Conservation (phyloP, 2,797 vertebrate species). For the Rhinatrema bivittatum region DNA sequence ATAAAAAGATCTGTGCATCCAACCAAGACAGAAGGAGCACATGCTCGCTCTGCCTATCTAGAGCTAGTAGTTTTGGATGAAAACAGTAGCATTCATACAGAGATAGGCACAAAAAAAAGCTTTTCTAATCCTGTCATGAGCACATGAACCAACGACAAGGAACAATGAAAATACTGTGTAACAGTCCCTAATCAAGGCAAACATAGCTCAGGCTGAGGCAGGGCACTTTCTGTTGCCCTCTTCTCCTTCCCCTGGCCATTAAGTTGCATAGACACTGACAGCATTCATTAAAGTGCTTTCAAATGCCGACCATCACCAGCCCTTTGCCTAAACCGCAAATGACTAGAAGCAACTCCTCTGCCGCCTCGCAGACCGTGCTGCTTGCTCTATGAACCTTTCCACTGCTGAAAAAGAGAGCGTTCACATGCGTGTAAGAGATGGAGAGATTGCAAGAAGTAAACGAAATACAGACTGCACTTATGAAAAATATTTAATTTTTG, state of each 20-base stretch:
- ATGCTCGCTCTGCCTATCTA: conserved; percentile 57
- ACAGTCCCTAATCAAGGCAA: too few relatives aligned
- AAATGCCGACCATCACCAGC: conserved; percentile 51
- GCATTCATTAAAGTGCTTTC: conserved; percentile 59
- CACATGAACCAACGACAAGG: conserved; percentile 44
- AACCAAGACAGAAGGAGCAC: conserved; percentile 59
- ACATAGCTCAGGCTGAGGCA: too few relatives aligned
- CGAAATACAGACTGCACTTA: too few relatives aligned
- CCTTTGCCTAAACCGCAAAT: conserved; percentile 52
- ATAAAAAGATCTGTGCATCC: conserved; percentile 60
- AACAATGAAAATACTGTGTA: conserved; percentile 27
- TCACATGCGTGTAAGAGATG: too few relatives aligned
- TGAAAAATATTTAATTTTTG: too few relatives aligned
- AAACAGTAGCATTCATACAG: conserved; percentile 34
- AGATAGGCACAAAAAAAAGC: conserved; percentile 10
- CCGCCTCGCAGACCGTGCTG: conserved; percentile 30
- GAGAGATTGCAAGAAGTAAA: neutral
- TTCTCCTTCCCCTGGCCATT: conserved; percentile 37
- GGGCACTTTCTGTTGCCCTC: conserved; percentile 40
- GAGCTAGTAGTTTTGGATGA: conserved; percentile 41
- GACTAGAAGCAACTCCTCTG: conserved; percentile 46
- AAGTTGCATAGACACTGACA: conserved; percentile 49
- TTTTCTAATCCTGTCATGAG: conserved; percentile 29
- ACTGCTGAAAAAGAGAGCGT: neutral
- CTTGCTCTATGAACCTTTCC: conserved; percentile 50